Base-by-base conservation (phyloP, 1,140 invertebrate genomes). In the Drosophila cardini region DNA sequence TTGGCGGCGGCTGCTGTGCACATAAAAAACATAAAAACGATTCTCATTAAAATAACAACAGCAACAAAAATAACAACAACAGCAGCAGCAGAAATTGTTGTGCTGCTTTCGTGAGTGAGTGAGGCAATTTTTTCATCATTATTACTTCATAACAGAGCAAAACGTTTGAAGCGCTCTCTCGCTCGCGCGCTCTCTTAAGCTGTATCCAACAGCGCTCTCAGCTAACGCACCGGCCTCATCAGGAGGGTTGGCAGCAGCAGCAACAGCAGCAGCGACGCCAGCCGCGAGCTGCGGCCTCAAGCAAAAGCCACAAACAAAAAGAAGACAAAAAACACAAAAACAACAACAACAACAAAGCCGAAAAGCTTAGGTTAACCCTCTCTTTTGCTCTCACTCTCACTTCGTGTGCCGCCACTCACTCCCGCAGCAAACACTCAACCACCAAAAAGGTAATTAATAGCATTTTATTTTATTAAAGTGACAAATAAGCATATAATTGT, bases 391-490 rank as follows among this genome's bases (percentile, higher is more conserved):
- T 7, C 10, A 30, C 11, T 11, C 52, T 1, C 43, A 60, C 53
- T 43, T 34, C 13, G 26, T 55, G 21, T 16, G 15, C 32, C 38
- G 8, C 21, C 18, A 9, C 11, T 6, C 21, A 34, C 43, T 11
- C 11, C 57, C 2, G 15, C 7, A 16, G 2, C 57, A 26, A 48
- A 13, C 48, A 55, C 36, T 32, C 16, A 60, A 36, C 48, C 50
- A 46, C 40, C 16, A 68, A 72, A 26, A 61, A 87, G 84, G 83
- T 89, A 87, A 77, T 83, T 79, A 80, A 79, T 77, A 82, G 72
- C 70, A 76, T 87, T 82, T 89, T 77, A 80, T 74, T 89, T 83
- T 87, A 83, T 89, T 80, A 77, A 89, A 62, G 50, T 83, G 79
- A 74, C 84, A 80, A 89, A 83, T 74, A 69, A 70, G 68, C 64